Conservation (phyloP, 2,113 vertebrate species). For the Corythoichthys intestinalis region DNA sequence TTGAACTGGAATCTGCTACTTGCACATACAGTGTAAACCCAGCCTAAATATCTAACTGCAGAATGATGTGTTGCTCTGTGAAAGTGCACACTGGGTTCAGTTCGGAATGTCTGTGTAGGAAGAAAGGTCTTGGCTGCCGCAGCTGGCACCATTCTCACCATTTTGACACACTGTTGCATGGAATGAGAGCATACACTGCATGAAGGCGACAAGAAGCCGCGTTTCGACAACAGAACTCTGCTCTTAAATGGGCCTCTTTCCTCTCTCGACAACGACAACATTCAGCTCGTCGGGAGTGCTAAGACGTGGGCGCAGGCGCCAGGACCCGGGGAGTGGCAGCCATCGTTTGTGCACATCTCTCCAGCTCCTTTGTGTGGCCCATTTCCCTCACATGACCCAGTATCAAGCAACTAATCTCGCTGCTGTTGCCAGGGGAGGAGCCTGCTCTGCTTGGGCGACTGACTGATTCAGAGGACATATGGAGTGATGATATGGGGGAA, state of each 20-base stretch:
- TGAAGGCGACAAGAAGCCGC: conserved; percentile 16
- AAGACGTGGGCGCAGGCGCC: neutral
- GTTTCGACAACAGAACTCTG: conserved; percentile 5
- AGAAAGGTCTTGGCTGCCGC: conserved; percentile 34
- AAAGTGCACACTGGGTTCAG: conserved; percentile 20
- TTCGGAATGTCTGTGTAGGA: conserved; percentile 15
- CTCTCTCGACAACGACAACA: neutral
- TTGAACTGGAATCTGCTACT: neutral
- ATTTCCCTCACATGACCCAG: conserved; percentile 67
- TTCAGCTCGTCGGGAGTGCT: neutral
- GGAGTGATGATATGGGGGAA: conserved; percentile 48
- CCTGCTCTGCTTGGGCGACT: conserved; percentile 42
- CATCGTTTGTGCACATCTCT: conserved; percentile 15
- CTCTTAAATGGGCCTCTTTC: neutral
- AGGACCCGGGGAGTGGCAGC: neutral
- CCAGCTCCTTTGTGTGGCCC: conserved; percentile 54
- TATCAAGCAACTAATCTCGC: conserved; percentile 67
- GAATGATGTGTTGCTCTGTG: neutral
- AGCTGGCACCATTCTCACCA: conserved; percentile 44
- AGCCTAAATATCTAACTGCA: neutral
- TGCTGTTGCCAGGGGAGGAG: conserved; percentile 65
- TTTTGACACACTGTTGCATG: conserved; percentile 26
- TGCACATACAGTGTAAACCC: neutral
- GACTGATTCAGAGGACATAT: conserved; percentile 54
- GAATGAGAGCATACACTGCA: conserved; percentile 47